Percentiles rank a stretch among this genome's conserved stretches.
phyloP scores from a whole-genome alignment of 2,888 invertebrate species.

The Caenorhabditis doughertyi region DNA sequence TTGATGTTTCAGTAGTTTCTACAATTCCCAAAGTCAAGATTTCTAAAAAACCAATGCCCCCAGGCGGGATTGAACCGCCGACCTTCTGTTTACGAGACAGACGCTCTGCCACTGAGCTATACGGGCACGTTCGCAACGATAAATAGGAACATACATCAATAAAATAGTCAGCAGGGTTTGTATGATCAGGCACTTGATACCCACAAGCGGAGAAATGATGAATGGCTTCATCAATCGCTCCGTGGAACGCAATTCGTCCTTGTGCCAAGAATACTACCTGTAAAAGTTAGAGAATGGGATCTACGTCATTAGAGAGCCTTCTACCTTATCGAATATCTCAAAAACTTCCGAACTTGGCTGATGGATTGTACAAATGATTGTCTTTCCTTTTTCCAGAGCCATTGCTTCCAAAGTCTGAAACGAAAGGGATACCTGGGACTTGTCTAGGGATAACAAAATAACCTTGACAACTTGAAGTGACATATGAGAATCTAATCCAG shows the following conservation, averaged over 20 bases:
- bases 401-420: conserved; percentile 69
- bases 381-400: conserved; percentile 87
- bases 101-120: conserved; percentile 82
- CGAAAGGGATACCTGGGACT: neutral
- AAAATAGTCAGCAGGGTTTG: conserved; percentile 83
- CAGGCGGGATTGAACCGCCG: conserved; percentile 80
- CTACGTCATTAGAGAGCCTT: neutral
- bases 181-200: conserved; percentile 82
- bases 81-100: conserved; percentile 82
- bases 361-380: conserved; percentile 94
- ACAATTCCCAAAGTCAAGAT: neutral
- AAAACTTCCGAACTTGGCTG: conserved; percentile 94
- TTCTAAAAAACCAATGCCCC: conserved; percentile 24
- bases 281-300: conserved; percentile 44
- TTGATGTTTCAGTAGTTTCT: too few species aligned
- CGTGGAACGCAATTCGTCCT: conserved; percentile 91
- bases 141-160: conserved; percentile 69
- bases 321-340: conserved; percentile 89
- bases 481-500: conserved; percentile 95
- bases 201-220: conserved; percentile 87
- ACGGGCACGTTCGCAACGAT: conserved; percentile 67
- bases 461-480: conserved; percentile 93
- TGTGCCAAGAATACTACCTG: conserved; percentile 89
- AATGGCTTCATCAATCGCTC: conserved; percentile 89
- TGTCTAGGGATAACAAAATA: conserved; percentile 76